Percentiles rank a stretch among this genome's conserved stretches.
phyloP scores from a whole-genome alignment of 2,888 invertebrate species.

The Limenitis camilla region DNA sequence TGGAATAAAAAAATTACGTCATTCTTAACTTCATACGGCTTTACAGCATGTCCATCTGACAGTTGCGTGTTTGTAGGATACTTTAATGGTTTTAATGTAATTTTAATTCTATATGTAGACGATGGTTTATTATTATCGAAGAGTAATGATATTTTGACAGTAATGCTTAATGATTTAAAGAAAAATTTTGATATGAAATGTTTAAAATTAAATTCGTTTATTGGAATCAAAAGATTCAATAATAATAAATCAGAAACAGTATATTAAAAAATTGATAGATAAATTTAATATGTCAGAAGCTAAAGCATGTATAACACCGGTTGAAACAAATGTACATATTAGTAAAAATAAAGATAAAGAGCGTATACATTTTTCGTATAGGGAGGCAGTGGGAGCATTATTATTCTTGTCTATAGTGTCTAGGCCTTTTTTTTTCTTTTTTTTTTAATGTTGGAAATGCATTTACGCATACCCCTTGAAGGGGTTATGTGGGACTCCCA shows the following conservation, averaged over 20 bases:
- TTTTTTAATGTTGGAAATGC: too few relatives aligned
- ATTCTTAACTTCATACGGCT: neutral
- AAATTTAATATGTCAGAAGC: neutral
- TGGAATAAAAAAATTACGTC: conserved; percentile 7
- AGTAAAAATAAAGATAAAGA: neutral
- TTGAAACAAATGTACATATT: neutral
- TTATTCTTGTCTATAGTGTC: neutral
- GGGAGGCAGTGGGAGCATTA: neutral
- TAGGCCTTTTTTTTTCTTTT: too few relatives aligned
- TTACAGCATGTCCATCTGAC: conserved; percentile 2
- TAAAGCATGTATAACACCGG: neutral
- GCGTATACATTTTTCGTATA: neutral
- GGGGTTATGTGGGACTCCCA: too few relatives aligned
- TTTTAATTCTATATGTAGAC: conserved; percentile 2
- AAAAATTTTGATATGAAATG: too few relatives aligned
- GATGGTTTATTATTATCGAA: neutral
- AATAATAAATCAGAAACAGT: neutral
- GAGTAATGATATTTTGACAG: neutral
- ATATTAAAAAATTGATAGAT: neutral
- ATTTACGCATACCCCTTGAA: too few relatives aligned
- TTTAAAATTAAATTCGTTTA: neutral
- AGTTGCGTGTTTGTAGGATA: conserved; percentile 4
- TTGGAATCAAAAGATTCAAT: neutral
- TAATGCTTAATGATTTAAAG: neutral
- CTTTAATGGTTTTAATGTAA: neutral